Conservation (phyloP, 2,113 vertebrate genomes). For the Syrrhaptes paradoxus region DNA sequence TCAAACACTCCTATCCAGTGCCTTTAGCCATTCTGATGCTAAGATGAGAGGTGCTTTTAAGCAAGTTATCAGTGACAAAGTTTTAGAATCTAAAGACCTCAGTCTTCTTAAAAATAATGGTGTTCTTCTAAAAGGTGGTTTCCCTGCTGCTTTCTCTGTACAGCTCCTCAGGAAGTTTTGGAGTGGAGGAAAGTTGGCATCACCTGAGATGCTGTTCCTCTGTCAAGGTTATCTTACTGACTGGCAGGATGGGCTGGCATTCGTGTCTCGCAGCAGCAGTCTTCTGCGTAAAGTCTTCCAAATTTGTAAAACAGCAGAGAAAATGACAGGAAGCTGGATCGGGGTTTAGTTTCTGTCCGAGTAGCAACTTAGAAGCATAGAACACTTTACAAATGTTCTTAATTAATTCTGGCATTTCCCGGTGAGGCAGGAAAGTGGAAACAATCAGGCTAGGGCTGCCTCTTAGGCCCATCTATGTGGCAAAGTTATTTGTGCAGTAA, state of each 20-base stretch:
- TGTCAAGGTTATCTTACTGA: not conserved
- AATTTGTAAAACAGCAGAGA: not conserved
- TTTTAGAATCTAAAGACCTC: not conserved
- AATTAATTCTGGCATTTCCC: conserved; percentile 41
- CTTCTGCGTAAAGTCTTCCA: not conserved
- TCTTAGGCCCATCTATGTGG: not conserved
- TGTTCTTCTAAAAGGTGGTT: not conserved
- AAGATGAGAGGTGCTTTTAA: not conserved
- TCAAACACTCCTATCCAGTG: not conserved
- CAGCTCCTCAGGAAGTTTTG: not conserved
- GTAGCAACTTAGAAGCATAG: not conserved
- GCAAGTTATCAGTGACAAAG: not conserved
- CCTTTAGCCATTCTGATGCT: not conserved
- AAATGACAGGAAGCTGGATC: not conserved
- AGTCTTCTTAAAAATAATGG: not conserved
- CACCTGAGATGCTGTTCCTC: not conserved
- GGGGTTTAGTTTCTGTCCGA: not conserved
- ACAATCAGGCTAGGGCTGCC: not conserved
- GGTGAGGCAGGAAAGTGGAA: conserved; percentile 16
- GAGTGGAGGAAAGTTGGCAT: not conserved
- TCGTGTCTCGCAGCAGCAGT: accelerated
- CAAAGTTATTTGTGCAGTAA: not conserved
- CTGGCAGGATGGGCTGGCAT: not conserved
- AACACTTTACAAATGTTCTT: conserved; percentile 4
- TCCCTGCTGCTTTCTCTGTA: not conserved